Percentiles rank a stretch among this genome's conserved stretches.
These are phyloP conservation scores for Clarias laeviceps DNA, from an alignment of 2,797 vertebrate genomes.

Conservation along the genomic window DNA sequence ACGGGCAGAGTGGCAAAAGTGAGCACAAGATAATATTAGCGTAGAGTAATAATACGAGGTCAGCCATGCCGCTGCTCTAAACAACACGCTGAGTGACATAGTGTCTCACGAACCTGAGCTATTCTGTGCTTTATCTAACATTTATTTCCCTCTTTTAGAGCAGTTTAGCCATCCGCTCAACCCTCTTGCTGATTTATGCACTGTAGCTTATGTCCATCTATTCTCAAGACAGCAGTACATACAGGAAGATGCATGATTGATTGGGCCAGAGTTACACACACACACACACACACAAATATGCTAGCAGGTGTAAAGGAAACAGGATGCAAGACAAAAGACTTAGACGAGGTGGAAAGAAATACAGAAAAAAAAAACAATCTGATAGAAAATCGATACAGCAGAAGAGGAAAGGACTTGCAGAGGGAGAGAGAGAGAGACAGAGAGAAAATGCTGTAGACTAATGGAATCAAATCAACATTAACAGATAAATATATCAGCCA, in stretches of 20 bases:
- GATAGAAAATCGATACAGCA: constrained; percentile 1
- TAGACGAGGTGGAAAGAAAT: constrained; percentile 34
- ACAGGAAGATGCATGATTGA: constrained; percentile 66
- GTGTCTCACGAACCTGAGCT: not conserved
- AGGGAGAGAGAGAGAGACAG: not conserved
- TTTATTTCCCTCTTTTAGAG: not conserved
- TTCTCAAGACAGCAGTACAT: constrained; percentile 51
- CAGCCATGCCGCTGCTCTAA: not conserved
- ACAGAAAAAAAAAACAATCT: not conserved
- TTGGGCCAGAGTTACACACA: not conserved
- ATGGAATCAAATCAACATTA: constrained; percentile 59
- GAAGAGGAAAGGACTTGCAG: not conserved
- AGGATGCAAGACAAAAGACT: constrained; percentile 51
- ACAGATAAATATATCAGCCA: constrained; percentile 1
- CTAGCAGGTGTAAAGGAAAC: constrained; percentile 39
- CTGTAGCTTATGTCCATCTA: not conserved
- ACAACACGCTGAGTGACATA: not conserved
- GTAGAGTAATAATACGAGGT: not conserved
- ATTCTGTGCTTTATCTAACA: not conserved
- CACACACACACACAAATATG: not conserved
- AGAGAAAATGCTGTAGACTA: constrained; percentile 59
- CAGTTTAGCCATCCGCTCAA: not conserved
- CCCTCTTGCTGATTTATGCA: constrained; percentile 5
- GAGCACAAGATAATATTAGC: not conserved
- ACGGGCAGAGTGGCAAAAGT: not conserved